phyloP scores from a whole-genome alignment of 2,888 invertebrate genomes.

The Venusia cambrica region DNA sequence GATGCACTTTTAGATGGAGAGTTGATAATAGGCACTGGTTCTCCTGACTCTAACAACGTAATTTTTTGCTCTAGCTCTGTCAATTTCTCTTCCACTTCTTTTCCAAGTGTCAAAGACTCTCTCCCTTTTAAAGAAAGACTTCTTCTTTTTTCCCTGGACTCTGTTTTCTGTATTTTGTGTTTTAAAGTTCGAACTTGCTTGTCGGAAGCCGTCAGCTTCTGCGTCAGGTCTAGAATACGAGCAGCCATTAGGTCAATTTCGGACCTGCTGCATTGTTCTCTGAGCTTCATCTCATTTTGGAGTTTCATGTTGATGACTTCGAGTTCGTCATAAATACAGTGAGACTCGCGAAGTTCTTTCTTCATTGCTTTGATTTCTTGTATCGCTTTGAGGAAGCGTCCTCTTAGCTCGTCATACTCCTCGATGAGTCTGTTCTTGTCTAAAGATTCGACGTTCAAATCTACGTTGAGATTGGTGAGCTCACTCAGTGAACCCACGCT shows the following conservation, averaged over 20 bases:
- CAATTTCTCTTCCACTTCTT: slow-evolving; percentile 92
- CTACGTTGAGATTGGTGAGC: slow-evolving; percentile 88
- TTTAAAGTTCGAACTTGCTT: slow-evolving; percentile 89
- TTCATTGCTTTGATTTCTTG: slow-evolving; percentile 92
- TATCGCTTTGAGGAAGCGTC: slow-evolving; percentile 90
- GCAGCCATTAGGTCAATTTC: slow-evolving; percentile 91
- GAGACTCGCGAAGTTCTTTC: slow-evolving; percentile 88
- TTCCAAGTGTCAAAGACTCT: slow-evolving; percentile 89
- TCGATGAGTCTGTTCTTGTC: slow-evolving; percentile 89
- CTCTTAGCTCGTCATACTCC: slow-evolving; percentile 88
- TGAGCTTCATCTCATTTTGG: slow-evolving; percentile 85
- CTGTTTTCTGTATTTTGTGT: slow-evolving; percentile 89
- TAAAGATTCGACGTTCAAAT: slow-evolving; percentile 86
- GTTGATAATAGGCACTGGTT: slow-evolving; percentile 65
- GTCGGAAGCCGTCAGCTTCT: slow-evolving; percentile 90
- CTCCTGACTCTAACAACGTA: slow-evolving; percentile 81
- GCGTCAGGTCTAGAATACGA: slow-evolving; percentile 90
- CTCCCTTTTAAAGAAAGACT: slow-evolving; percentile 91
- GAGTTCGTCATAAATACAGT: slow-evolving; percentile 89
- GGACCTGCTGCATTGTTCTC: slow-evolving; percentile 84
- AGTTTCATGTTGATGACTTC: slow-evolving; percentile 89
- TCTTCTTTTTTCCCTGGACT: slow-evolving; percentile 88
- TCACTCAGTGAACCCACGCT: slow-evolving; percentile 91
- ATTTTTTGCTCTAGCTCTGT: slow-evolving; percentile 90
- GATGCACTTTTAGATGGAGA: slow-evolving; percentile 77